Evolutionary conservation across 2,113 vertebrate species (phyloP).

Genomic region (Notothenia coriiceps): DNA sequence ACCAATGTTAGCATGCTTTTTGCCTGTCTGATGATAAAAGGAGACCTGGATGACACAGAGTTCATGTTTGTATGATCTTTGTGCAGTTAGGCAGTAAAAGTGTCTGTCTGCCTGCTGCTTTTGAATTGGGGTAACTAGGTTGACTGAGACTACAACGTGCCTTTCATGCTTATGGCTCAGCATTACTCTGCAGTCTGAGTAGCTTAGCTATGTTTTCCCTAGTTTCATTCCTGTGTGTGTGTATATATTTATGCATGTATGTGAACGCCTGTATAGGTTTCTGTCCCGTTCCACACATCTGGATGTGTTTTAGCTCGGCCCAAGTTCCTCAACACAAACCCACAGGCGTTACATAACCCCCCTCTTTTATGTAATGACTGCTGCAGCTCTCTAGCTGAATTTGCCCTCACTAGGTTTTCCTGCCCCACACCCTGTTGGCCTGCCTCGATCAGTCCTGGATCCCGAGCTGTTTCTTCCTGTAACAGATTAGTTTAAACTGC

Average conservation of each 20-base stretch:
- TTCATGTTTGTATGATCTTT: slow-evolving; percentile 16
- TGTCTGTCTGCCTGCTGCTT: slow-evolving; percentile 42
- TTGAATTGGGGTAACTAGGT: slow-evolving; percentile 56
- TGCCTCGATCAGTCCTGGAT: slow-evolving; percentile 35
- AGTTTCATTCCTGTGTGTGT: background rate
- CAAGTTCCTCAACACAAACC: slow-evolving; percentile 70
- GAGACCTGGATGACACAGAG: background rate
- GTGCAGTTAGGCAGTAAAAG: background rate
- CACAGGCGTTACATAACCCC: slow-evolving; percentile 77
- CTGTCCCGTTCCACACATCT: slow-evolving; percentile 74
- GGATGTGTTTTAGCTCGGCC: slow-evolving; percentile 76
- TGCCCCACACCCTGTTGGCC: slow-evolving; percentile 65
- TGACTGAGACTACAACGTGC: slow-evolving; percentile 59
- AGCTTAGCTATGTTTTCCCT: slow-evolving; percentile 32
- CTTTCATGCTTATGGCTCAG: slow-evolving; percentile 70
- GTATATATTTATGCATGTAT: slow-evolving; percentile 7
- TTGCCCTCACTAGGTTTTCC: slow-evolving; percentile 69
- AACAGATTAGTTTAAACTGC: slow-evolving; percentile 32
- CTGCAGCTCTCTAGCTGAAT: slow-evolving; percentile 75
- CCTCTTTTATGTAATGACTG: slow-evolving; percentile 79
- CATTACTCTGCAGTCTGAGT: slow-evolving; percentile 73
- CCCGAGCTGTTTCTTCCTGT: slow-evolving; percentile 37
- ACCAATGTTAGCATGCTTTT: background rate
- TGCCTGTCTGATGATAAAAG: background rate
- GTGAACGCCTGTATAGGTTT: slow-evolving; percentile 42